A percentile compares a stretch with the other conserved stretches of the same genome.
Conservation (phyloP, 2,797 vertebrate species). For the Coracias cyanogaster region DNA sequence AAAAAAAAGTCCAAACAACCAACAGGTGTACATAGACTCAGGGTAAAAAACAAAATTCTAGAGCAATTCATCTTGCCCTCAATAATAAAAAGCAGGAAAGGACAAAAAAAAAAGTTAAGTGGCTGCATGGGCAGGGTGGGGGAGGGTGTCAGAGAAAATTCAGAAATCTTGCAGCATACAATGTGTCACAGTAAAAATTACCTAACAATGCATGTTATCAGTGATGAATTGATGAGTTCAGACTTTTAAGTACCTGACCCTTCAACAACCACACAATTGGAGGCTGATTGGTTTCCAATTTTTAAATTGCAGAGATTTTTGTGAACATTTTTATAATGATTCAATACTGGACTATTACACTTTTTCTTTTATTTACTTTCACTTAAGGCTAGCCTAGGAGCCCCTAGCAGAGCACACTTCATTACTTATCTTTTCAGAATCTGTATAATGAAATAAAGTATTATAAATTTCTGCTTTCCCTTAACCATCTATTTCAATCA, state of each 20-base stretch:
- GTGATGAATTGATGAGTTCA: neutral
- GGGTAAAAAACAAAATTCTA: neutral
- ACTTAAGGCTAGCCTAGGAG: neutral
- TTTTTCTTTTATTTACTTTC: neutral
- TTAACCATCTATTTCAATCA: neutral
- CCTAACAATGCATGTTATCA: neutral
- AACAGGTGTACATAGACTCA: neutral
- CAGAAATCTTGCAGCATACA: neutral
- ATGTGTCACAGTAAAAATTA: neutral
- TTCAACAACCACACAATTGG: neutral
- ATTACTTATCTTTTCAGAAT: conserved; percentile 9
- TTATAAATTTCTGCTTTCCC: neutral
- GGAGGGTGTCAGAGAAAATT: neutral
- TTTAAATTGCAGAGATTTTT: neutral
- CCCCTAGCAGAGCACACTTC: neutral
- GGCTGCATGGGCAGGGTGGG: neutral
- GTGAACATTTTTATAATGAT: neutral
- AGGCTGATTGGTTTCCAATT: neutral
- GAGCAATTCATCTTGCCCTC: neutral
- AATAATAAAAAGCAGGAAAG: conserved; percentile 8
- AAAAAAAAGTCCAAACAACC: neutral
- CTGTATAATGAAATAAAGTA: neutral
- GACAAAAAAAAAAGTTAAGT: neutral
- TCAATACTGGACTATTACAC: neutral
- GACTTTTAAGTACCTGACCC: neutral